These are phyloP conservation scores for Drosophila aff. DNA, from an alignment of 1,140 invertebrate species.

Conservation along the genomic window DNA sequence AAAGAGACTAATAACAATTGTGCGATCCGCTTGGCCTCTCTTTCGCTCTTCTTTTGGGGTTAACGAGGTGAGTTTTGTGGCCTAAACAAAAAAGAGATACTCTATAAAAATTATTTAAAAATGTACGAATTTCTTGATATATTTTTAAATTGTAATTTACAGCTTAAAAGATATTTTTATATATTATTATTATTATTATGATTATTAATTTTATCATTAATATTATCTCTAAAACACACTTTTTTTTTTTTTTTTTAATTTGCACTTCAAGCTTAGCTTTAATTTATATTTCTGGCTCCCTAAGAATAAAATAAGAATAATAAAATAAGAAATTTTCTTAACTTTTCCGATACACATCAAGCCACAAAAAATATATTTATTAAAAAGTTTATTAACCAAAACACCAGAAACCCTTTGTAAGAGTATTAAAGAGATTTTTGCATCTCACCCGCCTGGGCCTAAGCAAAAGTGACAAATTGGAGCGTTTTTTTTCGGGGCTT, in stretches of 20 bases:
- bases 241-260: not conserved
- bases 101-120: slow-evolving; percentile 5
- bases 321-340: too few species aligned
- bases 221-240: not conserved
- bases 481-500: slow-evolving; percentile 58
- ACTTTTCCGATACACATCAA: not conserved
- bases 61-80: slow-evolving; percentile 29
- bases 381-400: not conserved
- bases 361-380: not conserved
- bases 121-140: not conserved
- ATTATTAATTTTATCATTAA: too few species aligned
- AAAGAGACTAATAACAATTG: slow-evolving; percentile 81
- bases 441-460: slow-evolving; percentile 31
- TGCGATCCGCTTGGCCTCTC: slow-evolving; percentile 64
- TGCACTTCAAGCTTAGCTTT: not conserved
- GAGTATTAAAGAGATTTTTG: slow-evolving; percentile 38
- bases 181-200: not conserved
- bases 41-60: slow-evolving; percentile 40
- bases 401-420: not conserved
- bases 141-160: not conserved
- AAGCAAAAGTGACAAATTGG: slow-evolving; percentile 77
- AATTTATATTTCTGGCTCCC: not conserved
- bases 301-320: not conserved
- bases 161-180: not conserved
- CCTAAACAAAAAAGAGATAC: slow-evolving; percentile 27